Conservation (phyloP, 2,888 invertebrate species). For the Tenthredo livida region DNA sequence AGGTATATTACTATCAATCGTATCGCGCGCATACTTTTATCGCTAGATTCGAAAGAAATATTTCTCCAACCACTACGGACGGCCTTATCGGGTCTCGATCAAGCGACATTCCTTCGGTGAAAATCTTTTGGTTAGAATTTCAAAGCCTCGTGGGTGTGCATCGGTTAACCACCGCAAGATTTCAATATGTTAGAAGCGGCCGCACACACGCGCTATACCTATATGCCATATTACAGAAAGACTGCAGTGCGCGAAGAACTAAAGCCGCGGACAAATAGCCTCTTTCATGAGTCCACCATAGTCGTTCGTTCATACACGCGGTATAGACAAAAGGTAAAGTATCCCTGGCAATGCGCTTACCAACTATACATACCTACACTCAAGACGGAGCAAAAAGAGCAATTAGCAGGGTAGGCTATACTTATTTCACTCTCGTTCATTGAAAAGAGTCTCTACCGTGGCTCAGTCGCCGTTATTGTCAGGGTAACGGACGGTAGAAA, state of each 20-base stretch:
- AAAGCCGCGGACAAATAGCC: constrained; percentile 47
- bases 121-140: constrained; percentile 51
- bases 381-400: constrained; percentile 42
- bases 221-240: constrained; percentile 35
- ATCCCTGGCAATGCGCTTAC: constrained; percentile 33
- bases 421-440: constrained; percentile 46
- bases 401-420: constrained; percentile 48
- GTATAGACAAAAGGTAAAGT: constrained; percentile 48
- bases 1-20: neutral
- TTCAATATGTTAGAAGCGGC: constrained; percentile 8
- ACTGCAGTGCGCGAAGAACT: constrained; percentile 23
- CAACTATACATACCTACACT: neutral
- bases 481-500: constrained; percentile 29
- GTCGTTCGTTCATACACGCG: neutral
- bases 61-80: constrained; percentile 21
- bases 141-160: constrained; percentile 49
- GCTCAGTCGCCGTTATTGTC: constrained; percentile 31
- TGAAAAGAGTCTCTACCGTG: constrained; percentile 30
- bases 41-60: constrained; percentile 43
- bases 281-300: constrained; percentile 44
- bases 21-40: constrained; percentile 24
- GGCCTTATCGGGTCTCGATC: constrained; percentile 40
- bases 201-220: neutral
- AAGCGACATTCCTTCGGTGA: constrained; percentile 51
- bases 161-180: constrained; percentile 26